Evolutionary conservation across 2,888 invertebrate genomes (phyloP).

Genomic region (Brenthis hecate): DNA sequence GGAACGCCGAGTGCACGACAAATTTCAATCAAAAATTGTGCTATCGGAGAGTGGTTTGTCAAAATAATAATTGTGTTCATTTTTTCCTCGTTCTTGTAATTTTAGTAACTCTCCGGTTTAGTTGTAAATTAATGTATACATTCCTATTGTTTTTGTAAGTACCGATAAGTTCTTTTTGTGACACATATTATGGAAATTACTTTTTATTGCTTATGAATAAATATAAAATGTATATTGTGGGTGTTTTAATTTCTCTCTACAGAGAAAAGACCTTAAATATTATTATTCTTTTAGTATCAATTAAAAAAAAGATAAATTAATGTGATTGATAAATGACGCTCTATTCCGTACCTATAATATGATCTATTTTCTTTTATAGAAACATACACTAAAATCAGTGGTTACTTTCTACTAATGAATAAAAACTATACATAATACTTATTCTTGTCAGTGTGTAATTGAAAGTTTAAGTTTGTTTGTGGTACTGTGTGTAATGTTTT

Average conservation of each 20-base stretch:
- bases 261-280: background rate
- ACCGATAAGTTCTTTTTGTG: conserved; percentile 69
- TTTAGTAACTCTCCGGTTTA: conserved; percentile 62
- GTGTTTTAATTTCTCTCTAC: conserved; percentile 43
- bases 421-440: no score
- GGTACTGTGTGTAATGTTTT: no score
- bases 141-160: conserved; percentile 60
- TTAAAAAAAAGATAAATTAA: no score
- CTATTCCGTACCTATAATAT: no score
- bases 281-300: background rate
- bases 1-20: conserved; percentile 53
- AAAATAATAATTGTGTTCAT: conserved; percentile 39
- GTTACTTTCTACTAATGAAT: no score
- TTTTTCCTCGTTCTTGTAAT: conserved; percentile 44
- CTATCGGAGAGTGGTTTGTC: conserved; percentile 51
- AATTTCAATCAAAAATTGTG: conserved; percentile 35
- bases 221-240: conserved; percentile 61
- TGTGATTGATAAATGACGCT: no score
- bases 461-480: no score
- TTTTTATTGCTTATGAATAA: conserved; percentile 82
- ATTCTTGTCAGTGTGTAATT: no score
- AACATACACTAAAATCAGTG: no score
- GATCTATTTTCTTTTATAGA: no score
- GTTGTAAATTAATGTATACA: conserved; percentile 56
- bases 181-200: conserved; percentile 68